A percentile compares a stretch with the other conserved stretches of the same genome.
Evolutionary conservation across 1,140 invertebrate species (phyloP).

Genomic region (Aricia agestis): DNA sequence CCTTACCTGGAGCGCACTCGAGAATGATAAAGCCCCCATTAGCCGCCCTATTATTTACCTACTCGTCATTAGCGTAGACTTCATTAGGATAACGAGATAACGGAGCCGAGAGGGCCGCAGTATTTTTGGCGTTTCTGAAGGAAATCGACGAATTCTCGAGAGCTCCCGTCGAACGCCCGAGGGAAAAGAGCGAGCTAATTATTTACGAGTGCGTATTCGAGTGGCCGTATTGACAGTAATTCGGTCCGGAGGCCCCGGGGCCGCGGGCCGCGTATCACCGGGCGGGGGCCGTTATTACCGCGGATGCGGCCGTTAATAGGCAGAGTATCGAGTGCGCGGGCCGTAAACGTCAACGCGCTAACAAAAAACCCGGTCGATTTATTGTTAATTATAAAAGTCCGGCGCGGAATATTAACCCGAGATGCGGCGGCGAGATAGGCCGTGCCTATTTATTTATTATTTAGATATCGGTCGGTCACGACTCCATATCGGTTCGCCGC

Average conservation of each 20-base stretch:
- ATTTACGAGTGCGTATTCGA: conserved; percentile 42
- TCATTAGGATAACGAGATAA: conserved; percentile 77
- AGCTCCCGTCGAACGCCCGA: conserved; percentile 38
- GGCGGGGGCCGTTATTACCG: conserved; percentile 13
- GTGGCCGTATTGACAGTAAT: not conserved
- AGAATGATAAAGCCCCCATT: conserved; percentile 76
- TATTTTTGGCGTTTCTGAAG: conserved; percentile 66
- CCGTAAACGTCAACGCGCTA: conserved; percentile 43
- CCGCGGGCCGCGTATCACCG: not conserved
- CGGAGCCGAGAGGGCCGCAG: conserved; percentile 59
- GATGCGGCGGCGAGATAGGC: conserved; percentile 63
- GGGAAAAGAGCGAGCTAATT: conserved; percentile 54
- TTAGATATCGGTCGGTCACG: conserved; percentile 75
- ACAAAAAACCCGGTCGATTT: conserved; percentile 72
- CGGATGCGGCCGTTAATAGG: conserved; percentile 46
- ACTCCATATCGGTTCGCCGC: conserved; percentile 72
- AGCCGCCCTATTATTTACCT: conserved; percentile 76
- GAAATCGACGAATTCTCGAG: conserved; percentile 50
- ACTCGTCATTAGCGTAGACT: conserved; percentile 76
- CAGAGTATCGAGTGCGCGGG: conserved; percentile 54
- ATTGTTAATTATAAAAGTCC: conserved; percentile 76
- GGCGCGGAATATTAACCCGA: conserved; percentile 66
- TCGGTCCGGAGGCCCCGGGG: conserved; percentile 3
- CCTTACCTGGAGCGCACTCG: conserved; percentile 74
- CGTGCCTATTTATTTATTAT: conserved; percentile 74